phyloP scores from a whole-genome alignment of 2,888 invertebrate species.

The Alsophila aescularia region DNA sequence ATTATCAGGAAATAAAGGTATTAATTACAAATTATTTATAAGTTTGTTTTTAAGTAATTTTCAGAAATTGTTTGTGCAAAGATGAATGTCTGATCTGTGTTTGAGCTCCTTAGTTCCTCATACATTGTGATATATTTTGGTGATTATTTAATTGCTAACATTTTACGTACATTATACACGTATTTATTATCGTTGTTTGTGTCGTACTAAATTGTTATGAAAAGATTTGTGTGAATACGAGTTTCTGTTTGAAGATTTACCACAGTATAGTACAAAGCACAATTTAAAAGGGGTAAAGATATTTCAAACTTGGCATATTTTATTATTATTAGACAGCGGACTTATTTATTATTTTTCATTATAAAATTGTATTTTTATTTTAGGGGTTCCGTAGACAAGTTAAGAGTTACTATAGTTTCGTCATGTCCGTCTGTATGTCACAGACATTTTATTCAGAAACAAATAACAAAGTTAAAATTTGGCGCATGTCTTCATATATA shows the following conservation, averaged over 20 bases:
- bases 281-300: conserved; percentile 8
- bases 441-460: too few species aligned
- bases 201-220: conserved; percentile 4
- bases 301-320: background rate
- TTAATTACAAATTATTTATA: too few species aligned
- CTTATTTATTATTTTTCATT: background rate
- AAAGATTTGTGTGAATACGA: conserved; percentile 2
- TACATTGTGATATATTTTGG: conserved; percentile 45
- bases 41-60: background rate
- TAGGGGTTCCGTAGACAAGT: too few species aligned
- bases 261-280: conserved; percentile 28
- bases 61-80: background rate
- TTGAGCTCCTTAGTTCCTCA: conserved; percentile 33
- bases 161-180: conserved; percentile 34
- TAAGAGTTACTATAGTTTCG: too few species aligned
- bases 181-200: conserved; percentile 5
- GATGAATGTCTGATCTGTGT: conserved; percentile 1
- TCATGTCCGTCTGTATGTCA: too few species aligned
- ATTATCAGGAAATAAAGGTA: too few species aligned
- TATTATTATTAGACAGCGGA: background rate
- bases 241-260: conserved; percentile 7
- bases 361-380: background rate
- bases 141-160: conserved; percentile 40
- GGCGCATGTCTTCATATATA: too few species aligned
- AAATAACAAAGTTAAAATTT: too few species aligned